Conservation (phyloP, 2,797 vertebrate species). For the Phalanger gymnotis region DNA sequence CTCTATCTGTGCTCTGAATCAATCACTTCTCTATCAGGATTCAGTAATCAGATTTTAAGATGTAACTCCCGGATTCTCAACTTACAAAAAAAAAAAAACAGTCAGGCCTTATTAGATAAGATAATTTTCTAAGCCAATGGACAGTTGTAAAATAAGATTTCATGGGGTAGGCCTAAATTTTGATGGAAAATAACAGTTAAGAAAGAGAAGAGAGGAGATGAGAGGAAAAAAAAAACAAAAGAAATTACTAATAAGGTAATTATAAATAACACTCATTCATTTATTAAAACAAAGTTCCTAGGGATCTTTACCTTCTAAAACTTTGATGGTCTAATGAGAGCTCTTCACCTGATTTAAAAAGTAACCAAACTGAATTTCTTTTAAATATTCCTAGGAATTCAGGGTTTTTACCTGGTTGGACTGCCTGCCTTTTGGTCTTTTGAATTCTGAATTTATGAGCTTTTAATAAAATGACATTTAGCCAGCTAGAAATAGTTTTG, state of each 20-base stretch:
- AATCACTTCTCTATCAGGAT: no score
- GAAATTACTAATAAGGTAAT: neutral
- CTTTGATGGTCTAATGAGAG: neutral
- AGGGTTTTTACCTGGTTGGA: neutral
- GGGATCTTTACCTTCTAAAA: neutral
- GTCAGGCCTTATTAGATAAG: no score
- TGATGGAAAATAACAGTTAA: no score
- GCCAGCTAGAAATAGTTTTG: neutral
- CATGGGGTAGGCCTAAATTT: no score
- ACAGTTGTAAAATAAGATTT: no score
- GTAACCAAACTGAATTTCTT: neutral
- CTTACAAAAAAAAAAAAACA: no score
- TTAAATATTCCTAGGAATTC: neutral
- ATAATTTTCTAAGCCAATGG: no score
- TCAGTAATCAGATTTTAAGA: no score
- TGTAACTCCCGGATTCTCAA: no score
- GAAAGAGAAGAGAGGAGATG: no score
- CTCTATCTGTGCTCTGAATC: no score
- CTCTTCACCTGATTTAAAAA: neutral
- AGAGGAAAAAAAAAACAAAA: neutral
- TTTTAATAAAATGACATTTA: neutral
- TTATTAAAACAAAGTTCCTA: neutral
- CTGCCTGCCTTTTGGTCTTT: neutral
- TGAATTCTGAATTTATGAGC: neutral
- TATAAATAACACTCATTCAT: neutral